Conservation (phyloP, 1,140 invertebrate genomes). For the Odontomachus brunneus region DNA sequence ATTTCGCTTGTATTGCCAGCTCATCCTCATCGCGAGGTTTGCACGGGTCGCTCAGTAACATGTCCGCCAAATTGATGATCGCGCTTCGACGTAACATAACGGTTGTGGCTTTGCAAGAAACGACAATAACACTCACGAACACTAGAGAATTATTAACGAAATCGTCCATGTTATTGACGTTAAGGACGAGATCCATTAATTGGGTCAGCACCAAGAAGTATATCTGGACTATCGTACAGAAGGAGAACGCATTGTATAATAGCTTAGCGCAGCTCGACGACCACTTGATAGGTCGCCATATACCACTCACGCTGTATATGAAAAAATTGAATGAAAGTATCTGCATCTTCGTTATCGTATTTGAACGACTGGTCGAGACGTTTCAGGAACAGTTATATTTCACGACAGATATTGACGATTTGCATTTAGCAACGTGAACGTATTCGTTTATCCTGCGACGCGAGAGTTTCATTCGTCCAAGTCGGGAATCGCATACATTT, state of each 20-base stretch:
- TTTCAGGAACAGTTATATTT: background rate
- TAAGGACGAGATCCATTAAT: conserved; percentile 39
- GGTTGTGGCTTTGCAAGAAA: conserved; percentile 36
- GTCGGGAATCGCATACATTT: background rate
- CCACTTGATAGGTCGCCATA: conserved; percentile 55
- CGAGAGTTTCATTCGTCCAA: conserved; percentile 1
- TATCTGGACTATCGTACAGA: background rate
- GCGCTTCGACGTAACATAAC: conserved; percentile 16
- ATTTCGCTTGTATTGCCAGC: conserved; percentile 21
- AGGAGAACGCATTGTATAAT: conserved; percentile 24
- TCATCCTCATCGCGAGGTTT: conserved; percentile 24
- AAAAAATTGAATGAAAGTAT: conserved; percentile 47
- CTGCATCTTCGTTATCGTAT: conserved; percentile 16
- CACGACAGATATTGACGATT: too few relatives aligned
- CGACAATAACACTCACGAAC: conserved; percentile 13
- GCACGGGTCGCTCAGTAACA: conserved; percentile 17
- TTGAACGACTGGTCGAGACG: background rate
- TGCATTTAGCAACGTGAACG: background rate
- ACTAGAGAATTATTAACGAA: conserved; percentile 25
- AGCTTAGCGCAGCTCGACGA: conserved; percentile 16
- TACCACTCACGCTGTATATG: conserved; percentile 38
- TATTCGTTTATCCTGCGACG: too few relatives aligned
- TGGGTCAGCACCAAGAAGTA: conserved; percentile 30
- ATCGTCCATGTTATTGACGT: conserved; percentile 45
- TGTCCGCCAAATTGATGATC: conserved; percentile 1